These are phyloP conservation scores for Brachyopa scutellaris DNA, from an alignment of 2,888 invertebrate genomes.

Conservation along the genomic window DNA sequence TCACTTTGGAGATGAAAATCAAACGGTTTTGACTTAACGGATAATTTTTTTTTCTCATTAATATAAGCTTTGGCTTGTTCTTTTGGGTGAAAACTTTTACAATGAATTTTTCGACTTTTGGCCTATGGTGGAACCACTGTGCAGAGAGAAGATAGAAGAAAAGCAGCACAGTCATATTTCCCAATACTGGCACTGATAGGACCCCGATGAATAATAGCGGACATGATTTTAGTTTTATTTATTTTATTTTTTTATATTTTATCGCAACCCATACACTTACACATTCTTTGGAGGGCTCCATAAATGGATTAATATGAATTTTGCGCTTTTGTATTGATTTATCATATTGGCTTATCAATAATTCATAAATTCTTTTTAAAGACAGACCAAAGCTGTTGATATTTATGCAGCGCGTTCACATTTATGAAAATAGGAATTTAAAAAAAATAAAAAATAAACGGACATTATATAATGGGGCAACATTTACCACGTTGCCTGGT, in stretches of 20 bases:
- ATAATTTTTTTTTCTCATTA: too few relatives aligned
- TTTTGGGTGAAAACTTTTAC: too few relatives aligned
- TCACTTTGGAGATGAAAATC: too few relatives aligned
- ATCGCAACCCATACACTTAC: not conserved
- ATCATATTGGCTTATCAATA: constrained; percentile 33
- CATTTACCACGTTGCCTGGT: constrained; percentile 10
- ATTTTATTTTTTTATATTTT: constrained; percentile 15
- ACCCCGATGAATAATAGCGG: constrained; percentile 14
- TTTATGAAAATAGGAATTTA: not conserved
- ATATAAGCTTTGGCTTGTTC: too few relatives aligned
- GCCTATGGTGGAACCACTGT: too few relatives aligned
- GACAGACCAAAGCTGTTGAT: constrained; percentile 9
- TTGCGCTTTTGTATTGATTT: constrained; percentile 36
- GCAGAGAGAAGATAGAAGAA: not conserved
- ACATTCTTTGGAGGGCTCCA: not conserved
- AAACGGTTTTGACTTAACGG: too few relatives aligned
- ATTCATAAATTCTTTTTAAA: constrained; percentile 32
- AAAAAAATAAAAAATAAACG: not conserved
- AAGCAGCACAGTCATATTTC: not conserved
- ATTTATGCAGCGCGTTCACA: too few relatives aligned
- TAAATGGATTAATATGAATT: constrained; percentile 22
- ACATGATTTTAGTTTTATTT: not conserved
- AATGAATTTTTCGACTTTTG: too few relatives aligned
- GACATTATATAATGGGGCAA: constrained; percentile 14
- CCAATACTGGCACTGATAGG: not conserved